These are phyloP conservation scores for Nomada lathburiana DNA, from an alignment of 2,888 invertebrate genomes.

Conservation along the genomic window DNA sequence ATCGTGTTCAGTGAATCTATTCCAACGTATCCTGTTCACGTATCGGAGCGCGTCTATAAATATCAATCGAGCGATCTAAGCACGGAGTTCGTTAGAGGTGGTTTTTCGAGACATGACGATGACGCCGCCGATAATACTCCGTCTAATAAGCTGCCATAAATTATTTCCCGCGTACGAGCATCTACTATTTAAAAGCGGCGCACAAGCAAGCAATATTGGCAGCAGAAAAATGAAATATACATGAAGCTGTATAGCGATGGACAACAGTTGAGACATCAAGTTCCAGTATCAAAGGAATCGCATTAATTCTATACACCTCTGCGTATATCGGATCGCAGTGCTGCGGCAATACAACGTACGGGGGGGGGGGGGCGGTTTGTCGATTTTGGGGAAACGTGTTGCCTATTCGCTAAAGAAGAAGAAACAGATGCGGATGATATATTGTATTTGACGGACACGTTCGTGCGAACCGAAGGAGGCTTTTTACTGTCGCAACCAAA, in stretches of 20 bases:
- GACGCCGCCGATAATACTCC: background rate
- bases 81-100: conserved; percentile 17
- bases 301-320: too few species aligned
- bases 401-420: too few species aligned
- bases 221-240: too few species aligned
- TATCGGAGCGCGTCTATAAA: conserved; percentile 46
- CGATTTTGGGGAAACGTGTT: too few species aligned
- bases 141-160: background rate
- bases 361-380: too few species aligned
- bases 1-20: conserved; percentile 36
- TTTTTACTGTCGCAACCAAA: conserved; percentile 1
- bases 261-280: too few species aligned
- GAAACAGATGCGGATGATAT: background rate
- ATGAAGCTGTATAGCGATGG: too few species aligned
- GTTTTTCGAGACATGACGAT: conserved; percentile 20
- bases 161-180: background rate
- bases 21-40: conserved; percentile 38
- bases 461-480: background rate
- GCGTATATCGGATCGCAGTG: too few species aligned
- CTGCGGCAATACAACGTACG: too few species aligned
- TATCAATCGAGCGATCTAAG: conserved; percentile 38
- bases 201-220: too few species aligned
- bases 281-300: too few species aligned
- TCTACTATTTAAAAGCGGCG: too few species aligned
- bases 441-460: background rate